phyloP scores from a whole-genome alignment of 2,888 invertebrate genomes.

The Synergus umbraculus region DNA sequence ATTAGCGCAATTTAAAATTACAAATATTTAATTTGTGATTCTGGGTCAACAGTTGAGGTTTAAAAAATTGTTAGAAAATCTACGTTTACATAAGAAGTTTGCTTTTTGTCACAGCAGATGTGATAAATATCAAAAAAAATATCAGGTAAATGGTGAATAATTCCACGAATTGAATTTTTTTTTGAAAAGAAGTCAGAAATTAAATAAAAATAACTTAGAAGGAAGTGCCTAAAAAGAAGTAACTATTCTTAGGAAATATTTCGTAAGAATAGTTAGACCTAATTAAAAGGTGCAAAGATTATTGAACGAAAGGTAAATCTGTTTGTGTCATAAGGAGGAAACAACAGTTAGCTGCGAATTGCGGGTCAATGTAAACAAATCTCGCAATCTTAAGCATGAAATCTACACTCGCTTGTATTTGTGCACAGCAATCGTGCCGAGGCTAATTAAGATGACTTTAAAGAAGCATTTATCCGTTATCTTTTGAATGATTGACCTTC shows the following conservation, averaged over 20 bases:
- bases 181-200: background rate
- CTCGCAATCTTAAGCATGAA: background rate
- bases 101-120: background rate
- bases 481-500: conserved; percentile 55
- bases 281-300: background rate
- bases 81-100: background rate
- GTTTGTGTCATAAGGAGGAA: background rate
- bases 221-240: too few species aligned
- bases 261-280: too few species aligned
- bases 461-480: conserved; percentile 50
- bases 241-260: too few species aligned
- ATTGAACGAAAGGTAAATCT: background rate
- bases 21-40: background rate
- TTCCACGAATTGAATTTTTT: background rate
- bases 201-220: too few species aligned
- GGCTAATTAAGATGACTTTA: conserved; percentile 8
- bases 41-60: background rate
- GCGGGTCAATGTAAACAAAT: conserved; percentile 5
- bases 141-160: background rate
- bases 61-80: background rate
- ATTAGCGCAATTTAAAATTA: background rate
- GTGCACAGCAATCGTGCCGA: background rate
- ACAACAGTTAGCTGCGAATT: background rate
- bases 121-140: background rate
- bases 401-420: conserved; percentile 2